Evolutionary conservation across 2,113 vertebrate species (phyloP), one percentile per base, ranked within the genome.

Genomic region (Tupaia chinensis): DNA sequence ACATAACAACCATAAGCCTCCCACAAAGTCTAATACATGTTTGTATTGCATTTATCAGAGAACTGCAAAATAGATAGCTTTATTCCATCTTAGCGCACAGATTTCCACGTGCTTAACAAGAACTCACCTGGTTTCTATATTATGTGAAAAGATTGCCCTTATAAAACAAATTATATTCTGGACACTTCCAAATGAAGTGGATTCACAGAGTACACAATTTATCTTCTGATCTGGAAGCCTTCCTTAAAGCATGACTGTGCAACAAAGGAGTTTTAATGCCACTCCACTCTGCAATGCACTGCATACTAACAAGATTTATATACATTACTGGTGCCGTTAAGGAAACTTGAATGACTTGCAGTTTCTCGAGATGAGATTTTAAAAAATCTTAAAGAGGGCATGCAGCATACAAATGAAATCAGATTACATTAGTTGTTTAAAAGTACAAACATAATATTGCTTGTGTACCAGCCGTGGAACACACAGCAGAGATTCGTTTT

Each of bases 401-500:
- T 83, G 23, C 11, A 10, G 95, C 87, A 81, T 85, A 94, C 87
- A 94, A 95, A 97, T 91, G 91, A 81, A 96, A 93, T 94, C 83
- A 58, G 91, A 94, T 89, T 66, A 83, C 76, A 91, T 89, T 81
- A 81, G 79, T 74, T 94, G 89, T 94, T 94, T 91, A 82, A 96
- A 96, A 97, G 95, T 74, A 91, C 44, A 87, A 84, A 65, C 54
- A 34, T 78, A 78, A 70, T 6, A 93, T 72, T 65, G 77, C 81
- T 54, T 69, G 60, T 94, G 87, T 32, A 54, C 65, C 56, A 90
- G 77, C 54, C 93, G 90, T 89, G 29, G 77, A 87, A 93, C 84
- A 96, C 80, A 82, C 60, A 87, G 91, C 53, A 70, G 80, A 89
- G 95, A 93, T 79, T 87, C 81, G 91, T 95, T 96, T 96, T 94